phyloP scores from a whole-genome alignment of 2,888 invertebrate genomes.

The Hermaeophaga mercurialis region DNA sequence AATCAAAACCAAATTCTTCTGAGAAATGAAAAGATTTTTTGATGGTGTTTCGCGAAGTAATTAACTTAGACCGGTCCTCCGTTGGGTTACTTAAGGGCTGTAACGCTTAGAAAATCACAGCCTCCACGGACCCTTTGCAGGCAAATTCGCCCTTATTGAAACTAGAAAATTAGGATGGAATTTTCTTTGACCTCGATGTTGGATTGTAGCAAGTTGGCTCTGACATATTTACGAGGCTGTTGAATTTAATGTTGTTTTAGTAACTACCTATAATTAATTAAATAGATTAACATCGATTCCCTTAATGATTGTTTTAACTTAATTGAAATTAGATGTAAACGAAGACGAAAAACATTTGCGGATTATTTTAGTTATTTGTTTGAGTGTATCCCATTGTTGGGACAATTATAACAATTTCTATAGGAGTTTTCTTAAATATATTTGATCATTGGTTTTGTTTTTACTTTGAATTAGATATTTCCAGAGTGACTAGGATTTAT shows the following conservation, averaged over 20 bases:
- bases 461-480: not conserved
- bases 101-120: not conserved
- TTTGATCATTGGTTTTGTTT: not conserved
- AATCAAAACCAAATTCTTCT: too few relatives aligned
- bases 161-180: conserved; percentile 4
- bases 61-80: not conserved
- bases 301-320: not conserved
- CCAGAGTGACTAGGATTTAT: too few relatives aligned
- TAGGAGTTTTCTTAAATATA: too few relatives aligned
- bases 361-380: too few relatives aligned
- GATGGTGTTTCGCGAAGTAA: too few relatives aligned
- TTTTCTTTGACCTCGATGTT: conserved; percentile 9
- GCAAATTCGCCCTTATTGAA: not conserved
- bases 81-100: not conserved
- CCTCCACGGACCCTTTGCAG: not conserved
- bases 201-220: conserved; percentile 20
- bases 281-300: conserved; percentile 13
- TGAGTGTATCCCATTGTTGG: too few relatives aligned
- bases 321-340: not conserved
- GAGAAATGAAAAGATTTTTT: too few relatives aligned
- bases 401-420: too few relatives aligned
- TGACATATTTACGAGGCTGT: conserved; percentile 26
- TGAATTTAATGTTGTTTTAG: conserved; percentile 15
- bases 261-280: conserved; percentile 28
- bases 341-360: too few relatives aligned